Evolutionary conservation across 2,888 invertebrate genomes (phyloP), one percentile per base, ranked within the genome.

Genomic region (Hydraecia micacea): DNA sequence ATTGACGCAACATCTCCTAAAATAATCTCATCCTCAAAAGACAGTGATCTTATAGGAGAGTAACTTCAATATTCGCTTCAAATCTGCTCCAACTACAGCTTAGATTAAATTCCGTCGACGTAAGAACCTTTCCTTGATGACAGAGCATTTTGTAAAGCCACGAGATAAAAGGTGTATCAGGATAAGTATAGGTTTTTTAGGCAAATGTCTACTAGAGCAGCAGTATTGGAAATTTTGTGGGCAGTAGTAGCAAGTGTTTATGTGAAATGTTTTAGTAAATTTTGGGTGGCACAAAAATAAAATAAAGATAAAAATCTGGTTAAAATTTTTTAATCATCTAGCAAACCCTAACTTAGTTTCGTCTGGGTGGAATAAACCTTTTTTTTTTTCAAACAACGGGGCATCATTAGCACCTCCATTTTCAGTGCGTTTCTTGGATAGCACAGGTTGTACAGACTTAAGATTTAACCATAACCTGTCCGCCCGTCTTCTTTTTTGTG

Each of bases 41-140:
- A 60, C 84, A 71, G 70, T 75, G 73, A 75, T 79, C 73, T 13
- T 49, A 25, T 28, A 65, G 39, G 55, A 84, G 65, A 86, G 65
- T 72, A 73, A 73, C 74, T 80, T 73, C 63, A 81, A 85, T 81
- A 73, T 80, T 68, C 71, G 25, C 65, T 74, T 71, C 28, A 80
- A n/a, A n/a, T n/a, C n/a, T n/a, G 67, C 69, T 84, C 80, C 70
- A 73, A 80, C 76, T 87, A 76, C 73, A 85, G 87, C 85, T 87
- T 74, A 80, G 81, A 86, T 87, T 88, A 87, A 88, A 87, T 87
- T 88, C 67, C 65, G 87, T 58, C 70, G 72, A 79, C 76, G 83
- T 69, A 72, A 73, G 70, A 87, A 82, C 87, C 85, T 87, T 73
- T 80, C 75, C 85, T 76, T 87, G 89, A 87, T 87, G 87, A 87